These are phyloP conservation scores for Drosophila subobscura DNA, from an alignment of 1,140 invertebrate genomes.

Conservation along the genomic window DNA sequence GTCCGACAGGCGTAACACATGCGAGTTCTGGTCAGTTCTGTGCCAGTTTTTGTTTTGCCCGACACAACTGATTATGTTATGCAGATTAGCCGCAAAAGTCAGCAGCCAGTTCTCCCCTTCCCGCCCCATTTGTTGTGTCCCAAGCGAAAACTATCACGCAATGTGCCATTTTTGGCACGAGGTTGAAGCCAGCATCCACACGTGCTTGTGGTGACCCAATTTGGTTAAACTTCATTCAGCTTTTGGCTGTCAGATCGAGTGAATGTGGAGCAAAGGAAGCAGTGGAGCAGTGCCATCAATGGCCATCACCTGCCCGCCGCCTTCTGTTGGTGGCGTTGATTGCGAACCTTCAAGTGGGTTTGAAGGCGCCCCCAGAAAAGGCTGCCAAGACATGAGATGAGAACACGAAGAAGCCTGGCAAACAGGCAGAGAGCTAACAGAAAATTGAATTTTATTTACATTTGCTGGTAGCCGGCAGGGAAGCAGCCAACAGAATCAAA, in stretches of 20 bases:
- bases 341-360: slow-evolving; percentile 65
- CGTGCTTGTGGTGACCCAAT: slow-evolving; percentile 24
- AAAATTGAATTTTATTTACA: slow-evolving; percentile 80
- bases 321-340: slow-evolving; percentile 58
- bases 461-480: slow-evolving; percentile 41
- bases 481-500: not conserved
- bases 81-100: slow-evolving; percentile 59
- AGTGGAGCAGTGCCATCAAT: slow-evolving; percentile 67
- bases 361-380: slow-evolving; percentile 22
- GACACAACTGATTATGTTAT: slow-evolving; percentile 64
- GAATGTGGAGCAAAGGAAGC: slow-evolving; percentile 68
- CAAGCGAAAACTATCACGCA: slow-evolving; percentile 50
- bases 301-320: slow-evolving; percentile 44
- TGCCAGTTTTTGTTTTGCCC: slow-evolving; percentile 33
- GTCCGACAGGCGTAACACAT: slow-evolving; percentile 46
- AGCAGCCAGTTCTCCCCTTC: slow-evolving; percentile 34
- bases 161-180: slow-evolving; percentile 7
- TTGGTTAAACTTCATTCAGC: slow-evolving; percentile 41
- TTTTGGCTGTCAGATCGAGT: slow-evolving; percentile 50
- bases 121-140: slow-evolving; percentile 24
- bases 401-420: slow-evolving; percentile 33
- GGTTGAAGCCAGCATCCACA: not conserved
- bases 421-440: slow-evolving; percentile 44
- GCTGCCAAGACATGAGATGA: slow-evolving; percentile 43
- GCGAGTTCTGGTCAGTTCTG: slow-evolving; percentile 38